Base-by-base conservation (phyloP, 2,113 vertebrate genomes). In the Phalacrocorax aristotelis region DNA sequence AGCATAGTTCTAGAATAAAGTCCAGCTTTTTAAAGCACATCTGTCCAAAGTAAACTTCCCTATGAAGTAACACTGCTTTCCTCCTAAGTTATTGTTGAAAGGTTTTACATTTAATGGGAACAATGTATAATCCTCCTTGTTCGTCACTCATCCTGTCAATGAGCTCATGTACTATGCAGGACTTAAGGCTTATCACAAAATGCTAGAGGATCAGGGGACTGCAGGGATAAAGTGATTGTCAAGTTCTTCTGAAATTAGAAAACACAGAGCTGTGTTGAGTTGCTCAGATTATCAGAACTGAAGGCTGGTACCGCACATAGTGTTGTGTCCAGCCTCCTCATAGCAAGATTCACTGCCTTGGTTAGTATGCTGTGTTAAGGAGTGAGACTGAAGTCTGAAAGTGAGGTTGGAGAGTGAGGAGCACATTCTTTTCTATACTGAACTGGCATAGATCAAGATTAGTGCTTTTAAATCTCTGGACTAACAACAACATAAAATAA, bases 101-200 rank as follows among this genome's bases (percentile, higher is more conserved):
- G 62, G 57, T 93, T 93, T 96, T 94, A 65, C 42, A 29, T 85
- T 61, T 76, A 90, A 87, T 1, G 1, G 70, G 40, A 95, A 85
- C 46, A 88, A 94, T 66, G 70, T 77, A 90, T 93, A 95, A 91
- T 94, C 66, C 46, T 84, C 30, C 65, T 83, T 0, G 0, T 90
- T 93, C 91, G 83, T 96, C 90, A 86, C 49, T 77, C 68, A 87
- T 88, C 71, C 66, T 94, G 62, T 91, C 84, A 91, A 57, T 52
- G 70, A 94, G 79, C 58, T 88, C 49, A 76, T 77, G 58, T 69
- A 86, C 92, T 93, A 52, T 82, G 90, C 68, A 90, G 64, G 71
- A 90, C 32, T 88, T 82, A 58, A 57, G 17, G 58, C 54, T 93
- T 91, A 92, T 86, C 85, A 42, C 36, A 91, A 90, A 91, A 64